Evolutionary conservation across 1,140 invertebrate species (phyloP), one percentile per base, ranked within the genome.

Genomic region (Drosophila baimaii): DNA sequence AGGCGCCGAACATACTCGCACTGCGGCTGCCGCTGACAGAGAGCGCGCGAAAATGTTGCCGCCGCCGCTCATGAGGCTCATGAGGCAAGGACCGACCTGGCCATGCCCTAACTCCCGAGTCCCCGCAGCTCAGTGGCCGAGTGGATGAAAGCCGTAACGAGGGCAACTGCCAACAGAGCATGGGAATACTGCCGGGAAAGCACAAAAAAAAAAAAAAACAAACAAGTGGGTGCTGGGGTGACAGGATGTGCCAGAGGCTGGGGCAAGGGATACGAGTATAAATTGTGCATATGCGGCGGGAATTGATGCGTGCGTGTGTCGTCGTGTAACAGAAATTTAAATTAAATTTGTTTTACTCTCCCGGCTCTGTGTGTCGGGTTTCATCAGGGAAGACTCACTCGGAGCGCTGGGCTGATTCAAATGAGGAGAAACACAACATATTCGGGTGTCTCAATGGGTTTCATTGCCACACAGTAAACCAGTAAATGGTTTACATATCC

Each of bases 291-390:
- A 79, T 86, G 83, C 70, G 76, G 71, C 83, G 56, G 44, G 44
- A 82, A 78, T 82, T 79, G 76, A 62, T 58, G 77, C 64, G 56
- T 56, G 49, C 25, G 37, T 56, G 49, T 21, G 37, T 59, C 25
- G 37, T 59, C 72, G 58, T 54, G 59, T 58, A 82, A 73, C 59
- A 55, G 76, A 82, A 88, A 86, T 82, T 88, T 88, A 86, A 88
- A 88, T 86, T 88, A 79, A 81, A 88, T 88, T 86, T 56, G 66
- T 71, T 80, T 80, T 63, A 72, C 69, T 79, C 74, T 44, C 13
- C 33, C 43, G 7, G n/a, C 33, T 43, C 69, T 61, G 19, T 54
- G 44, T 54, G 47, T 65, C 44, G 70, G 80, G 51, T 83, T 66
- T 62, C 68, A 44, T 49, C 58, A 12, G 33, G 33, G 29, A 19